Conservation (phyloP, 2,797 vertebrate species). For the Oreortyx pictus region DNA sequence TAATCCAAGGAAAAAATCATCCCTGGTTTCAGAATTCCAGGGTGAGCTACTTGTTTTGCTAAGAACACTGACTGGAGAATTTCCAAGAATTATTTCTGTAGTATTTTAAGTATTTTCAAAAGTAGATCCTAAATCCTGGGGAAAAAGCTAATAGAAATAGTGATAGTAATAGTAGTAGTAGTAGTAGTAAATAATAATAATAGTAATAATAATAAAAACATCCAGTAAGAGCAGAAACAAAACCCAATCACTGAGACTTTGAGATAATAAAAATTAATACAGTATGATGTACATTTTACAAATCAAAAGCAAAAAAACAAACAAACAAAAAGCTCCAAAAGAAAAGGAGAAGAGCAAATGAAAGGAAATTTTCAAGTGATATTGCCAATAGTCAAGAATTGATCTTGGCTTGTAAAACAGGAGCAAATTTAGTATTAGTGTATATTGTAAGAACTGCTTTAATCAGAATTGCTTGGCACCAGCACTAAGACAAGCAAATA, state of each 20-base stretch:
- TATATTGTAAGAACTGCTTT: neutral
- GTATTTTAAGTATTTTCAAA: neutral
- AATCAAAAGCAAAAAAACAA: neutral
- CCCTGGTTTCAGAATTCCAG: neutral
- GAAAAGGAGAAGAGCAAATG: neutral
- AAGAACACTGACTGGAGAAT: neutral
- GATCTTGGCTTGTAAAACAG: neutral
- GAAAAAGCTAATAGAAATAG: neutral
- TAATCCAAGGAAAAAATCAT: neutral
- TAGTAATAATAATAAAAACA: neutral
- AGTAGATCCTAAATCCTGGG: rapidly evolving
- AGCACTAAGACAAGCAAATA: neutral
- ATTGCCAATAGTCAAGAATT: neutral
- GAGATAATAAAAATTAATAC: neutral
- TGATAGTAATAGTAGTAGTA: neutral
- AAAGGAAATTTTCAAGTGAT: neutral
- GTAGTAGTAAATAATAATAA: neutral
- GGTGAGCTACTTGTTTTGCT: neutral
- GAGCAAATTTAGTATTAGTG: rapidly evolving
- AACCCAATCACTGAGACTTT: neutral
- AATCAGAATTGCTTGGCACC: neutral
- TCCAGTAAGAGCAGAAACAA: rapidly evolving
- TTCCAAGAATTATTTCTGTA: neutral
- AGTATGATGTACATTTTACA: rapidly evolving
- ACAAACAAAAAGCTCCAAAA: neutral